Percentiles rank a stretch among this genome's conserved stretches.
phyloP scores from a whole-genome alignment of 2,797 vertebrate species.

The Fistularia tabacaria region DNA sequence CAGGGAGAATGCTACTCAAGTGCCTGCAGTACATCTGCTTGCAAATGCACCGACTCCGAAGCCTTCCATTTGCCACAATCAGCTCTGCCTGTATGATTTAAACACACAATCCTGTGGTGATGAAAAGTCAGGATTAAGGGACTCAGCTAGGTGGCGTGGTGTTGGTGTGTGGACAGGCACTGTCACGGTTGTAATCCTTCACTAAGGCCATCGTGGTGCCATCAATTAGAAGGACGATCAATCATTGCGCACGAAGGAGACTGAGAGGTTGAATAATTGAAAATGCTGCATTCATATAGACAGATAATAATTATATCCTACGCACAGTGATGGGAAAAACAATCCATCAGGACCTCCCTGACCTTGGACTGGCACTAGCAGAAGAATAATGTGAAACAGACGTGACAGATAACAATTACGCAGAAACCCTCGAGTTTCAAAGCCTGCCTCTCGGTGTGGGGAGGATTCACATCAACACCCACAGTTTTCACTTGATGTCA shows the following conservation, averaged over 20 bases:
- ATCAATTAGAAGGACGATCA: slow-evolving; percentile 34
- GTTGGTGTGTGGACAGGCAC: slow-evolving; percentile 6
- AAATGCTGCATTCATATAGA: background rate
- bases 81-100: background rate
- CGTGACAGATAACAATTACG: too few relatives aligned
- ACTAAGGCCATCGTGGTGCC: slow-evolving; percentile 20
- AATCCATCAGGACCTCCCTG: too few relatives aligned
- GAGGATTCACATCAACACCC: too few relatives aligned
- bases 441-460: too few relatives aligned
- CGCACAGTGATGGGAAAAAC: too few relatives aligned
- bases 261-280: background rate
- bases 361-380: too few relatives aligned
- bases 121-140: slow-evolving; percentile 1
- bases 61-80: slow-evolving; percentile 2
- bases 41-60: slow-evolving; percentile 6
- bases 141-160: slow-evolving; percentile 8
- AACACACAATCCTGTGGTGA: background rate
- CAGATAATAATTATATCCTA: too few relatives aligned
- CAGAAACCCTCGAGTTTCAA: too few relatives aligned
- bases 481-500: too few relatives aligned
- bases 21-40: slow-evolving; percentile 6
- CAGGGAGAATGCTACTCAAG: slow-evolving; percentile 17
- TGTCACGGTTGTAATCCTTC: slow-evolving; percentile 26
- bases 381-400: too few relatives aligned
- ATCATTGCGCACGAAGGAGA: slow-evolving; percentile 18